Evolutionary conservation across 2,113 vertebrate genomes (phyloP), one percentile per base, ranked within the genome.

Genomic region (Psephotus haematonotus): DNA sequence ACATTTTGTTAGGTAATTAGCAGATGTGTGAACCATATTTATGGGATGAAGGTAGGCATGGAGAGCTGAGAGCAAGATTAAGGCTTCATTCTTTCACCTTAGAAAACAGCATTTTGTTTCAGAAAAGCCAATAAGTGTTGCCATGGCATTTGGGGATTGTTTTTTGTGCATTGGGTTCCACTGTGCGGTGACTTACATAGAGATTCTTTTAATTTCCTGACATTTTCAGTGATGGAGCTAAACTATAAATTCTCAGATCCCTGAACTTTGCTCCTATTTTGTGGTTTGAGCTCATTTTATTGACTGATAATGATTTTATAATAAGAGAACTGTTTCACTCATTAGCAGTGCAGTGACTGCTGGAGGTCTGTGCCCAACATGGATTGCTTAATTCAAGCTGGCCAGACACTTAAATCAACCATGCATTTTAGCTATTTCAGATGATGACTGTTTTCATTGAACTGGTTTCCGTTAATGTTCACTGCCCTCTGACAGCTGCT

Each of bases 241-340:
- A 84, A 88, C 62, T 78, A 52, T 68, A 80, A 96, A 92, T 93
- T 93, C 76, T 92, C 44, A 29, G 49, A 94, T 84, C 57, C 69
- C 39, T 95, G 93, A 96, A 93, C 95, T 95, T 96, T 94, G 79
- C 76, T 86, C 80, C 62, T 88, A 25, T 92, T 96, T 91, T 96
- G 86, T 91, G 37, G 33, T 74, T 75, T 88, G 83, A 94, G 82
- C 43, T 94, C 68, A 46, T 57, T 91, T 95, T 93, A 92, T 79
- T 97, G 92, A 95, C 77, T 60, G 63, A 82, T 95, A 96, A 92
- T 95, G 88, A 82, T 60, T 96, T 91, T 94, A 76, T 90, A 94
- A 79, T 80, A 95, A 89, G 28, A 96, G 52, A 81, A 90, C 82
- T 90, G 68, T 90, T 96, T 97, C 35, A 46, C 37, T 91, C 86